Evolutionary conservation across 2,888 invertebrate genomes (phyloP).

Genomic region (Tanypteryx hageni): DNA sequence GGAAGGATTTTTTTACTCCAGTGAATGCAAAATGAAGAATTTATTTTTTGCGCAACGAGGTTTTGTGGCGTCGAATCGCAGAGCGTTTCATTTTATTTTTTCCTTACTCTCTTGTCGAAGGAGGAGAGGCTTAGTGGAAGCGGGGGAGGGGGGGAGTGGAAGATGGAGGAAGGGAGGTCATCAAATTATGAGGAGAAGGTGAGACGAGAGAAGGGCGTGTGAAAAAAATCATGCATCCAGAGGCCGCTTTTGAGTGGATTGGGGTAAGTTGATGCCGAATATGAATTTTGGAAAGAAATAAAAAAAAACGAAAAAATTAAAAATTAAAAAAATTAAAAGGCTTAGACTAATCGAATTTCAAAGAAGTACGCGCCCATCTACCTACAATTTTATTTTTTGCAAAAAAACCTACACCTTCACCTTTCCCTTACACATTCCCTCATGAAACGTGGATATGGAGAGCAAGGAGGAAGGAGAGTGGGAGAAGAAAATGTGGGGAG

Average conservation of each 20-base stretch:
- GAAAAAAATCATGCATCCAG: neutral
- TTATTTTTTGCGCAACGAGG: neutral
- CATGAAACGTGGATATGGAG: too few relatives aligned
- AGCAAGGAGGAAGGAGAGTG: too few relatives aligned
- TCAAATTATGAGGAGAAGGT: constrained; percentile 3
- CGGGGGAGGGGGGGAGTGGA: too few relatives aligned
- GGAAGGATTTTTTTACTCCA: neutral
- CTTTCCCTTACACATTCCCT: too few relatives aligned
- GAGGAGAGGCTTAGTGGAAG: too few relatives aligned
- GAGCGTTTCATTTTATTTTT: neutral
- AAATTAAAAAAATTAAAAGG: too few relatives aligned
- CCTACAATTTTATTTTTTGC: too few relatives aligned
- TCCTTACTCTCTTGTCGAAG: too few relatives aligned
- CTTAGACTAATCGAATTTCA: constrained; percentile 1
- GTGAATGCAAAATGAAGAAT: neutral
- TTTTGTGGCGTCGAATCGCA: neutral
- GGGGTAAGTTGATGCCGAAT: neutral
- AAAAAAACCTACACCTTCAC: too few relatives aligned
- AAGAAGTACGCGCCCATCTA: neutral
- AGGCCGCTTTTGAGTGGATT: constrained; percentile 1
- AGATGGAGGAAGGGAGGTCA: neutral
- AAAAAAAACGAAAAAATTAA: neutral
- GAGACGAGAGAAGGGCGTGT: neutral
- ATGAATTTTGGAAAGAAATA: constrained; percentile 5
- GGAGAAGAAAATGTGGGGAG: too few relatives aligned